Base-by-base conservation (phyloP, 2,797 vertebrate species). In the Urocyon cinereoargenteus region DNA sequence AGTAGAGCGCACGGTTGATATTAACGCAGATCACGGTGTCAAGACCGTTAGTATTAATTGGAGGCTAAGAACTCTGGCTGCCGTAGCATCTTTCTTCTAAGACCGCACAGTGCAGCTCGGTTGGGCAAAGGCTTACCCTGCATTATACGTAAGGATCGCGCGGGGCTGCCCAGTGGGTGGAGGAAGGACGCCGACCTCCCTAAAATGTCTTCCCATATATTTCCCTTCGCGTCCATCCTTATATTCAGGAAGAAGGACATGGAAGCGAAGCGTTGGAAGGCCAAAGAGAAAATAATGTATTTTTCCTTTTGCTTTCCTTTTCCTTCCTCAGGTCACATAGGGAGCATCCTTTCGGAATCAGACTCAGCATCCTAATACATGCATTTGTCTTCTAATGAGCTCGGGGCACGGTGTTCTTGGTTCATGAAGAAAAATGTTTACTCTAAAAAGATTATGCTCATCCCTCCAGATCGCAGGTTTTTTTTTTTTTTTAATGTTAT, bases 181-280 rank as follows among this genome's bases (percentile, higher is more conserved):
- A 83, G 40, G 59, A n/a, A 86, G 53, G 40, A 51, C 75, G 26
- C 11, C 87, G 49, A 87, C 68, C 61, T 93, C 91, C 82, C 53
- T 28, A 78, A 26, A 8, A 78, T 84, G 64, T 55, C 34, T 51
- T 28, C 49, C 61, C 51, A n/a, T 78, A 73, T 92, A 83, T 77
- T 36, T 95, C 51, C 57, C 57, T 92, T 57, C 90, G 22, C 22
- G 28, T 81, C 83, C 87, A 94, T 72, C 79, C 2, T 96, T 21
- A 31, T 73, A 93, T 83, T 86, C 86, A 96, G 82, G 82, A 96
- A 93, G 96, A 21, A 70, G 93, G 95, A 98, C 95, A 97, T 61
- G 49, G 92, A 98, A 96, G 84, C 16, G 91, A 98, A 96, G 84
- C 16, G 88, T 40, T 55, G 31, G 55, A 86, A 95, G 75, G 36